Evolutionary conservation across 2,888 invertebrate species (phyloP).

Genomic region (Mimachlamys varia): DNA sequence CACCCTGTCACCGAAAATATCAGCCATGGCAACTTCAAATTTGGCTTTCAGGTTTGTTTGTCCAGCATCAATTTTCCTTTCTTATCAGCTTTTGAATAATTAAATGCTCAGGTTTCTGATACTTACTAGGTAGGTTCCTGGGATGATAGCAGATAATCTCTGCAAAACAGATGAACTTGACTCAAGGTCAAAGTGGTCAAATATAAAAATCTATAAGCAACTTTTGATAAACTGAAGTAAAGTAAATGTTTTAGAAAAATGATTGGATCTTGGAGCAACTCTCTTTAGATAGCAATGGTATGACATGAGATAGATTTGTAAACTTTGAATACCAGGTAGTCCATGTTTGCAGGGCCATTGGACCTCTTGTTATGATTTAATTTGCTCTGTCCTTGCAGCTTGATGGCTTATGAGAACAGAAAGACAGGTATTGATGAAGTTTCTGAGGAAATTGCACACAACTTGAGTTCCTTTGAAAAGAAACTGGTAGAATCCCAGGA

Average conservation of each 20-base stretch:
- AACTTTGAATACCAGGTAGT: background rate
- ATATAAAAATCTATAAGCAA: background rate
- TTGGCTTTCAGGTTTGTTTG: no score
- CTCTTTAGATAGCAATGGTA: no score
- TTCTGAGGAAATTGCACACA: background rate
- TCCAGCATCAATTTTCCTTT: no score
- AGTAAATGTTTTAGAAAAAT: no score
- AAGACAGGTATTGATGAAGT: constrained; percentile 30
- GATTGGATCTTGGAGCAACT: no score
- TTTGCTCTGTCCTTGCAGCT: background rate
- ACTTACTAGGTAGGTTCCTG: no score
- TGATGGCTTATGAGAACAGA: constrained; percentile 39
- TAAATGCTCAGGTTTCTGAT: no score
- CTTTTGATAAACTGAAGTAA: background rate
- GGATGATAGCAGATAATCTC: no score
- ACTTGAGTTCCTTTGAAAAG: constrained; percentile 37
- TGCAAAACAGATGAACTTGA: no score
- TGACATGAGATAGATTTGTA: background rate
- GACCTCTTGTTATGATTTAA: background rate
- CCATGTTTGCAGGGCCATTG: background rate
- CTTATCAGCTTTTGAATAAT: no score
- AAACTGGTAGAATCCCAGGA: constrained; percentile 40
- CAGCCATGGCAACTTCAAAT: no score
- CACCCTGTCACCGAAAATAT: no score
- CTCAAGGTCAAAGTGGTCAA: background rate